Percentiles rank a stretch among this genome's conserved stretches.
Evolutionary conservation across 2,797 vertebrate genomes (phyloP).

Genomic region (Danio kyathit): DNA sequence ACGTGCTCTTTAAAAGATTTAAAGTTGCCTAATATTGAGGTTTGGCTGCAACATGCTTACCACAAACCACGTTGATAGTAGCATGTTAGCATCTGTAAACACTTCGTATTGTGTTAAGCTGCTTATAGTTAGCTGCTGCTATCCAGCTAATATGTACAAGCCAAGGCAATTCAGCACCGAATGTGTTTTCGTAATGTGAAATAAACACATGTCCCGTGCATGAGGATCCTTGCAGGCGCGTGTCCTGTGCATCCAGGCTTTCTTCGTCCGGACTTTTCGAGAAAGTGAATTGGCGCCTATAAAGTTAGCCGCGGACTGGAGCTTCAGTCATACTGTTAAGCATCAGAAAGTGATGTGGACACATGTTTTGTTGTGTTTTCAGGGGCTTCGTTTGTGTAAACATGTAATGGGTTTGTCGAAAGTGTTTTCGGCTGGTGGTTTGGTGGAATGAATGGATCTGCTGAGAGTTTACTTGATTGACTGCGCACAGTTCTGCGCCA

Average conservation of each 20-base stretch:
- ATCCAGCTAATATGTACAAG: not conserved
- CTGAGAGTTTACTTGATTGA: constrained; percentile 26
- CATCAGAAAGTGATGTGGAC: not conserved
- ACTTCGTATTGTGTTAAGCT: constrained; percentile 44
- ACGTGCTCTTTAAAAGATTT: not conserved
- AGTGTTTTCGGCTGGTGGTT: not conserved
- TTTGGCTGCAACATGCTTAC: not conserved
- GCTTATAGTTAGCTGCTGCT: constrained; percentile 19
- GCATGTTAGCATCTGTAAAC: constrained; percentile 47
- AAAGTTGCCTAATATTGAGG: not conserved
- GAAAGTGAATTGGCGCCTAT: constrained; percentile 35
- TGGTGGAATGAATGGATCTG: constrained; percentile 27
- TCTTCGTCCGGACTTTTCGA: not conserved
- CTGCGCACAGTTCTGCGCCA: constrained; percentile 11
- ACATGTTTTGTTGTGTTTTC: not conserved
- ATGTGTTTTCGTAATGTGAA: not conserved
- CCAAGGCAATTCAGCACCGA: not conserved
- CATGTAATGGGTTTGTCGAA: not conserved
- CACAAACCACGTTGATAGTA: constrained; percentile 38
- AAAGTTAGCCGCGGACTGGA: constrained; percentile 39
- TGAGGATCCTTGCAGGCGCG: not conserved
- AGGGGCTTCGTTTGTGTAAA: not conserved
- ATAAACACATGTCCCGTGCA: not conserved
- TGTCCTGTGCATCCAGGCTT: not conserved
- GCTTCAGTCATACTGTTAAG: not conserved